phyloP scores from a whole-genome alignment of 2,113 vertebrate genomes.

The Aspiorhynchus laticeps region DNA sequence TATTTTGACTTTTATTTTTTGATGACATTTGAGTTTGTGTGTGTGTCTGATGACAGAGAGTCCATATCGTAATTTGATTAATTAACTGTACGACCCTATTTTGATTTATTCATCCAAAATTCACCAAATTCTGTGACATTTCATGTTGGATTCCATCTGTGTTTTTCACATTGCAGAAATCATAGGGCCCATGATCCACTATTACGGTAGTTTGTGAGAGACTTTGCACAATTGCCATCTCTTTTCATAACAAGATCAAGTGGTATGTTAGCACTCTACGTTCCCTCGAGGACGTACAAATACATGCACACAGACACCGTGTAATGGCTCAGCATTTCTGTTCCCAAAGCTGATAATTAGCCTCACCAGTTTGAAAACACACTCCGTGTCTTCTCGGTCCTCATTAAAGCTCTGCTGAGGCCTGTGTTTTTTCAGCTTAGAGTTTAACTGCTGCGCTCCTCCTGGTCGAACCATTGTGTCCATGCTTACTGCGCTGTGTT shows the following conservation, averaged over 20 bases:
- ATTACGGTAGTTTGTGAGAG: not conserved
- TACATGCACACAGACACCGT: not conserved
- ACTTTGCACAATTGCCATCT: not conserved
- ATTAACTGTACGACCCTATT: too few relatives aligned
- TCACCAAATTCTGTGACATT: too few relatives aligned
- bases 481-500: not conserved
- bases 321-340: conserved; percentile 27
- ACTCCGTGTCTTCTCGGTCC: not conserved
- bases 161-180: not conserved
- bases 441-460: not conserved
- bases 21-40: too few relatives aligned
- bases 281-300: not conserved
- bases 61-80: too few relatives aligned
- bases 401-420: conserved; percentile 47
- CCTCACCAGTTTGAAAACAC: conserved; percentile 29
- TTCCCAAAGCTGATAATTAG: conserved; percentile 30
- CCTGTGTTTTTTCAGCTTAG: conserved; percentile 26
- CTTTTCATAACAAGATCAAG: not conserved
- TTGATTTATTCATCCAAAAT: too few relatives aligned
- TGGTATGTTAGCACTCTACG: not conserved
- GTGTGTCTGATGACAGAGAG: too few relatives aligned
- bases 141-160: too few relatives aligned
- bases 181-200: too few relatives aligned
- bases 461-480: conserved; percentile 2
- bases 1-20: too few relatives aligned